Evolutionary conservation across 2,797 vertebrate species (phyloP).

Genomic region (Betta splendens): DNA sequence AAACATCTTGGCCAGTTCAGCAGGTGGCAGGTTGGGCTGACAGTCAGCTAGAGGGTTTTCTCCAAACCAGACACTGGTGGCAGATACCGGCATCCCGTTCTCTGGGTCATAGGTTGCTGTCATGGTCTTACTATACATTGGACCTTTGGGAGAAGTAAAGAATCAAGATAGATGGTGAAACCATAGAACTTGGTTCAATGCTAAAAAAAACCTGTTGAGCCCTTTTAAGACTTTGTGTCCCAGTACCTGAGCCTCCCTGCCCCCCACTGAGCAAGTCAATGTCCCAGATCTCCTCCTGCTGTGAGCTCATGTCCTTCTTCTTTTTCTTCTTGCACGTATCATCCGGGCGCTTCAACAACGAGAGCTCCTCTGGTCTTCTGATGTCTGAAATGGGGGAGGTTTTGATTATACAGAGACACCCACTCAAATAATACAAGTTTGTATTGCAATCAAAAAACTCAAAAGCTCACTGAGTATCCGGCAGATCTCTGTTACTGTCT

Average conservation of each 20-base stretch:
- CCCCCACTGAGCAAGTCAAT: constrained; percentile 82
- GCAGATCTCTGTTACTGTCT: constrained; percentile 90
- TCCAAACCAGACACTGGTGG: constrained; percentile 92
- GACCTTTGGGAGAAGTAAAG: constrained; percentile 56
- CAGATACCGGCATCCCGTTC: constrained; percentile 87
- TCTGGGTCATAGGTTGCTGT: constrained; percentile 90
- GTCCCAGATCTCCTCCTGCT: constrained; percentile 87
- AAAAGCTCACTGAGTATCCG: constrained; percentile 89
- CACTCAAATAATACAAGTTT: not conserved
- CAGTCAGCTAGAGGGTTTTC: constrained; percentile 86
- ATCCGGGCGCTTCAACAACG: constrained; percentile 86
- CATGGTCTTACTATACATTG: constrained; percentile 95
- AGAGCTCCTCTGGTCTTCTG: constrained; percentile 93
- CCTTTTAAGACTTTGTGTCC: not conserved
- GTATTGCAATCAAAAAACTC: not conserved
- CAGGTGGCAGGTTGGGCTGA: constrained; percentile 82
- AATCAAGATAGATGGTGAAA: too few species aligned
- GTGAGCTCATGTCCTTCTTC: constrained; percentile 90
- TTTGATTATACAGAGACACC: too few species aligned
- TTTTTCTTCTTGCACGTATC: constrained; percentile 91
- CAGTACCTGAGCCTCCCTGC: constrained; percentile 79
- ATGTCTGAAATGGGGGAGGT: constrained; percentile 85
- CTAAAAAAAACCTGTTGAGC: too few species aligned
- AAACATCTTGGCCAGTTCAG: constrained; percentile 88
- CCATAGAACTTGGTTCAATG: too few species aligned